A percentile compares a stretch with the other conserved stretches of the same genome.
Conservation (phyloP, 1,140 invertebrate species). For the Ephestia elutella region DNA sequence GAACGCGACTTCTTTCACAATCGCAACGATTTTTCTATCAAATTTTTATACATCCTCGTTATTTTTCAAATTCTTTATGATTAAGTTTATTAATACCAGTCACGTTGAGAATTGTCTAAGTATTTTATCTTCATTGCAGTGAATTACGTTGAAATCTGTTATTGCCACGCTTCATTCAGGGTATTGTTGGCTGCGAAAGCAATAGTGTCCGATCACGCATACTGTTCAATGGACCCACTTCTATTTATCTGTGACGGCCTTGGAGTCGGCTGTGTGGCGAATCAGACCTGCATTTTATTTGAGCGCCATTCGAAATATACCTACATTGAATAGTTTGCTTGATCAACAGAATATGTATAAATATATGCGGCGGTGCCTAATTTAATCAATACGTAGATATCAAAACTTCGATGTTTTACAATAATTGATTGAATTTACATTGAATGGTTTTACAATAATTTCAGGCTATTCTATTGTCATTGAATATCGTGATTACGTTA, state of each 20-base stretch:
- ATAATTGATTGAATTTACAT: no score
- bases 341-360: neutral
- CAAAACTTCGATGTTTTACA: no score
- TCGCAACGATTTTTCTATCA: neutral
- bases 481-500: neutral
- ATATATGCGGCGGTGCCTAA: no score
- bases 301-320: constrained; percentile 25
- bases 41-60: neutral
- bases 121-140: no score
- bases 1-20: constrained; percentile 27
- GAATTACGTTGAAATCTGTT: neutral
- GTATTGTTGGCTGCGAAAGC: constrained; percentile 14
- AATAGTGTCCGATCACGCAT: constrained; percentile 27
- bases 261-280: constrained; percentile 43
- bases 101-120: no score
- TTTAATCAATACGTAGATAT: no score
- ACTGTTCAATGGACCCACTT: constrained; percentile 39
- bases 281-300: constrained; percentile 30
- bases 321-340: constrained; percentile 9
- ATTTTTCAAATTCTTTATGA: no score
- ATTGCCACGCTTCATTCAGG: neutral
- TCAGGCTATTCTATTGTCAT: neutral
- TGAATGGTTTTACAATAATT: neutral
- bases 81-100: no score
- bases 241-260: constrained; percentile 52